These are phyloP conservation scores for Vulpes vulpes DNA, from an alignment of 2,113 vertebrate genomes.

Conservation along the genomic window DNA sequence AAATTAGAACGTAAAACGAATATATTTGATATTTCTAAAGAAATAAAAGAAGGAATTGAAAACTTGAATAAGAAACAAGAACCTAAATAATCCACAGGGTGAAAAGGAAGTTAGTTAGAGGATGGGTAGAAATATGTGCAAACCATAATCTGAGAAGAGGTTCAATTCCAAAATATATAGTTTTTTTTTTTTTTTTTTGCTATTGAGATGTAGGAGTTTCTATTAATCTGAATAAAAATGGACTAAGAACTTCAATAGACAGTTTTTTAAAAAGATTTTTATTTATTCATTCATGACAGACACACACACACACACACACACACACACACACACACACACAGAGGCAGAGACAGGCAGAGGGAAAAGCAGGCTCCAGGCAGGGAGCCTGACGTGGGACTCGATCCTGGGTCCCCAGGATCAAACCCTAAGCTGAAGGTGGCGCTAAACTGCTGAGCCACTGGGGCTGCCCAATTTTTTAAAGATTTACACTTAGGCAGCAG, in stretches of 20 bases:
- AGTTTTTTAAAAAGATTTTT: not conserved
- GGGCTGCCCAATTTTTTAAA: not conserved
- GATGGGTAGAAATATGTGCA: not conserved
- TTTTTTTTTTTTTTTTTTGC: no score
- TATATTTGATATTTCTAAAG: conserved; percentile 36
- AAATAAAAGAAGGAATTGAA: conserved; percentile 18
- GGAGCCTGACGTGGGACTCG: no score
- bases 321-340: no score
- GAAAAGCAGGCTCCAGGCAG: no score
- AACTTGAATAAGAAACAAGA: not conserved
- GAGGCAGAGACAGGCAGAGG: no score
- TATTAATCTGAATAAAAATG: not conserved
- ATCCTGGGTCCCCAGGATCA: no score
- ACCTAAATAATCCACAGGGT: not conserved
- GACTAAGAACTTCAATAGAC: not conserved
- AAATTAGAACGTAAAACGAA: not conserved
- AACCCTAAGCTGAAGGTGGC: no score
- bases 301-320: no score
- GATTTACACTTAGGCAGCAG: not conserved
- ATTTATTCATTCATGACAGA: no score
- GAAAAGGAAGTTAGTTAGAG: not conserved
- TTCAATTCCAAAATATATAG: not conserved
- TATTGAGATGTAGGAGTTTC: no score
- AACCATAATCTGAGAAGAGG: not conserved
- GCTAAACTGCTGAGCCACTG: no score